Conservation (phyloP, 2,797 vertebrate genomes). For the Pangasius mekongensis region DNA sequence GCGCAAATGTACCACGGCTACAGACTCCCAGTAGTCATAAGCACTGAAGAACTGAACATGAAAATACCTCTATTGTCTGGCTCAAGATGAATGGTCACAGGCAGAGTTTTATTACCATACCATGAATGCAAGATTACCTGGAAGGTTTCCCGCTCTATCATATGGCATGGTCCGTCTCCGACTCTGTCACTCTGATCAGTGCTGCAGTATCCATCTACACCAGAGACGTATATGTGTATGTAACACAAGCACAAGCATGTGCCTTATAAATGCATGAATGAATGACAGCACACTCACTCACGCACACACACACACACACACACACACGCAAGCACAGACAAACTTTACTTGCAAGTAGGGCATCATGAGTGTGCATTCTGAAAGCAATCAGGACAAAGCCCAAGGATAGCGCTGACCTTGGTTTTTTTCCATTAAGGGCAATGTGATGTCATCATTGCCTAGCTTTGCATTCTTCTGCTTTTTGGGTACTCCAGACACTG, state of each 20-base stretch:
- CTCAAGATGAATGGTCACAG: not conserved
- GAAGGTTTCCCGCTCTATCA: constrained; percentile 84
- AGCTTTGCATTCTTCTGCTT: constrained; percentile 85
- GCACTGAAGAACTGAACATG: not conserved
- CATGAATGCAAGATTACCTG: constrained; percentile 42
- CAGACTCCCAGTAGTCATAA: not conserved
- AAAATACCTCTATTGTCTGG: not conserved
- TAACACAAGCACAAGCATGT: not conserved
- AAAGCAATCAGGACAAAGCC: constrained; percentile 24
- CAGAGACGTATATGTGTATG: not conserved
- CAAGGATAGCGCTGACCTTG: constrained; percentile 79
- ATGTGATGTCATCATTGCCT: constrained; percentile 92
- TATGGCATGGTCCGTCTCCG: constrained; percentile 80
- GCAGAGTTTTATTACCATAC: not conserved
- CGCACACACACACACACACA: not conserved
- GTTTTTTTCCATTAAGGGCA: constrained; percentile 95
- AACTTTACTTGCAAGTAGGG: constrained; percentile 27
- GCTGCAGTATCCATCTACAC: constrained; percentile 88
- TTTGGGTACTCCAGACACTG: constrained; percentile 78
- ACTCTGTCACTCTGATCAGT: constrained; percentile 88
- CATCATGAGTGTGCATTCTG: constrained; percentile 30
- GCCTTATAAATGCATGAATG: not conserved
- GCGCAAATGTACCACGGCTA: not conserved
- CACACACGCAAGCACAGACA: not conserved
- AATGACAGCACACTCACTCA: not conserved